Conservation (phyloP, 2,797 vertebrate species). For the Myotis planiceps region DNA sequence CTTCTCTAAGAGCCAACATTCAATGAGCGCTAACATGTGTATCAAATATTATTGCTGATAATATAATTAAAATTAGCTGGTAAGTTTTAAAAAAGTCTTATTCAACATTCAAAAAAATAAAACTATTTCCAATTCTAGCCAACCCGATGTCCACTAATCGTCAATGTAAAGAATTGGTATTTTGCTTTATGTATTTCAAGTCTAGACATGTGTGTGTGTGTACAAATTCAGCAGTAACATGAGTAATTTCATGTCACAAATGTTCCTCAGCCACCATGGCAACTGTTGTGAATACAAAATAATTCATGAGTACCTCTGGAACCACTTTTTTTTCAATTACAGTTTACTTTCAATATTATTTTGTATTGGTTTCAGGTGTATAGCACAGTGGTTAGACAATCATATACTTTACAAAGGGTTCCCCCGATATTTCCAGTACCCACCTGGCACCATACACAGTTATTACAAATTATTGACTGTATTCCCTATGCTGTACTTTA, state of each 20-base stretch:
- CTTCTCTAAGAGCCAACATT: not conserved
- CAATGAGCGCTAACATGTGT: not conserved
- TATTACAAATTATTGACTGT: not conserved
- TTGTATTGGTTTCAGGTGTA: not conserved
- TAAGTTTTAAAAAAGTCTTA: not conserved
- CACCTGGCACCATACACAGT: not conserved
- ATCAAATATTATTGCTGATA: not conserved
- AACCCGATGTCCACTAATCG: not conserved
- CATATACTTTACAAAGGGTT: not conserved
- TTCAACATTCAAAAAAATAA: not conserved
- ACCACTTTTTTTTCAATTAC: not conserved
- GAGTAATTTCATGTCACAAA: not conserved
- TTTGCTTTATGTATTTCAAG: not conserved
- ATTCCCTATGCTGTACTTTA: not conserved
- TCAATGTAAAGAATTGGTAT: not conserved
- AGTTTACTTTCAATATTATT: not conserved
- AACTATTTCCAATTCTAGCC: not conserved
- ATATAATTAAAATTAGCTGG: not conserved
- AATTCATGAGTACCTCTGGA: not conserved
- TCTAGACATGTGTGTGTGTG: not conserved
- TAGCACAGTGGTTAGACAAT: not conserved
- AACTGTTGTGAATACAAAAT: not conserved
- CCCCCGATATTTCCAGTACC: not conserved
- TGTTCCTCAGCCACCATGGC: not conserved
- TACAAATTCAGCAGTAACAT: not conserved